Evolutionary conservation across 2,113 vertebrate species (phyloP).

Genomic region (Pogonocichla stellata): DNA sequence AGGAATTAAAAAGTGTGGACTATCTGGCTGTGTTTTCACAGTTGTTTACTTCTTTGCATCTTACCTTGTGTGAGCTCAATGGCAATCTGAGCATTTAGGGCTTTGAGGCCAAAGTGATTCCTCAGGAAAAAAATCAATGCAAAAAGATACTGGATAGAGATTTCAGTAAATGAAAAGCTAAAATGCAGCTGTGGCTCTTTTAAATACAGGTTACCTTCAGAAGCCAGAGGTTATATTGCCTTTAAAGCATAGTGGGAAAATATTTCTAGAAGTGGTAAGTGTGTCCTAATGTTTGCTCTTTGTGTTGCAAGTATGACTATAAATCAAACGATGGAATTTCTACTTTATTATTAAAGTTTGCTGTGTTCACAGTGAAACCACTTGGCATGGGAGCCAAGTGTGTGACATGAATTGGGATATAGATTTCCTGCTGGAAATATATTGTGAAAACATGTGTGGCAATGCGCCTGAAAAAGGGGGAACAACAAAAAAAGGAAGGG

Average conservation of each 20-base stretch:
- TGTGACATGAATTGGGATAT: background rate
- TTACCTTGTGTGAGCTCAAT: background rate
- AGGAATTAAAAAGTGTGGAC: background rate
- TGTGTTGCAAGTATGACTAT: background rate
- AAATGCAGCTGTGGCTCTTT: background rate
- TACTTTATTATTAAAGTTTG: background rate
- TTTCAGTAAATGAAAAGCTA: background rate
- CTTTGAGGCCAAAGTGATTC: background rate
- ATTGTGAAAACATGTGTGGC: background rate
- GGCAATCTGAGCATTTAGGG: background rate
- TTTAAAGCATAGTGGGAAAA: background rate
- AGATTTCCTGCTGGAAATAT: background rate
- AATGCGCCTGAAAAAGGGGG: background rate
- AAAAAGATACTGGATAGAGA: background rate
- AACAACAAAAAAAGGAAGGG: conserved; percentile 3
- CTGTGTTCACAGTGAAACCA: background rate
- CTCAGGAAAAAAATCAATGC: background rate
- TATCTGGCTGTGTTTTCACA: background rate
- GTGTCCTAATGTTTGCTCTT: background rate
- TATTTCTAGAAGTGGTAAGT: background rate
- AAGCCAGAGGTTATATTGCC: background rate
- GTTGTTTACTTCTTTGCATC: background rate
- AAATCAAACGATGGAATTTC: background rate
- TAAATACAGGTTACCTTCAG: background rate
- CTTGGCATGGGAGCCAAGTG: background rate